These are phyloP conservation scores for Listronotus bonariensis DNA, from an alignment of 1,140 invertebrate genomes.

Conservation along the genomic window DNA sequence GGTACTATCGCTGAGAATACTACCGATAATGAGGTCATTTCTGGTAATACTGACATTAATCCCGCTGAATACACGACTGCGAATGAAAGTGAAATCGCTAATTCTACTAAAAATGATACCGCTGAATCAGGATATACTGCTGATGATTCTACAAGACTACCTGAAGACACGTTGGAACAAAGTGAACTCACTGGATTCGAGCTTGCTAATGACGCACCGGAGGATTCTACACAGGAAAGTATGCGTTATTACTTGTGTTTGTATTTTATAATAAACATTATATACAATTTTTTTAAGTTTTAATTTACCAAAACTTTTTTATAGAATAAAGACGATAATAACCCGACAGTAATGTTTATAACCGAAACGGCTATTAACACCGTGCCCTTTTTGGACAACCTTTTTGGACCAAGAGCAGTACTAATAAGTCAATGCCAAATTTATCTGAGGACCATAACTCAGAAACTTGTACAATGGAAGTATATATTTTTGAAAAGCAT, in stretches of 20 bases:
- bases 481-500: conserved; percentile 18
- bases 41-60: too few species aligned
- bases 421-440: neutral
- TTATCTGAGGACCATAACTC: neutral
- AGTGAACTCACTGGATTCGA: neutral
- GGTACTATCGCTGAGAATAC: too few species aligned
- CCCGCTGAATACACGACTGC: too few species aligned
- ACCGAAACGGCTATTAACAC: conserved; percentile 7
- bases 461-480: conserved; percentile 6
- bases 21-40: too few species aligned
- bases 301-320: neutral
- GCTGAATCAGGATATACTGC: neutral
- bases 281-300: too few species aligned
- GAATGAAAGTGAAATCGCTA: neutral
- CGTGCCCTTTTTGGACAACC: conserved; percentile 12
- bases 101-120: neutral
- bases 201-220: neutral
- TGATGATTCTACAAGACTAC: neutral
- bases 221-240: neutral
- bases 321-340: neutral
- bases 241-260: neutral
- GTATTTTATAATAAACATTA: too few species aligned
- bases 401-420: conserved; percentile 5
- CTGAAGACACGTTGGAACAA: neutral
- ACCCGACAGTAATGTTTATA: conserved; percentile 2